These are phyloP conservation scores for Dynastes tityus DNA, from an alignment of 2,888 invertebrate species.

Conservation along the genomic window DNA sequence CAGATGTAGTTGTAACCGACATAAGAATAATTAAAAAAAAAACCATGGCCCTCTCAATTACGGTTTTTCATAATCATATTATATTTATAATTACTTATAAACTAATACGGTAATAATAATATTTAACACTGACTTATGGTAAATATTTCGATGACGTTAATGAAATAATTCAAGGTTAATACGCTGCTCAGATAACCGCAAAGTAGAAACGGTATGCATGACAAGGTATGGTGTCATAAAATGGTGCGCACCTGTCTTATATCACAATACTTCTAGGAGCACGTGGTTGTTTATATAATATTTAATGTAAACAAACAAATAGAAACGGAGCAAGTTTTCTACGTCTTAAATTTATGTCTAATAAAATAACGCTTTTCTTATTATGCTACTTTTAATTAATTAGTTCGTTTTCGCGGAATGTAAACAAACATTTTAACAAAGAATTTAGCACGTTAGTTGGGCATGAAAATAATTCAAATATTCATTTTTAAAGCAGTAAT, in stretches of 20 bases:
- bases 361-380: not conserved
- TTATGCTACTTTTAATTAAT: not conserved
- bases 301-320: conserved; percentile 1
- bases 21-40: too few species aligned
- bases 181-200: conserved; percentile 18
- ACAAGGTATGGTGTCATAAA: conserved; percentile 1
- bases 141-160: conserved; percentile 9
- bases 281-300: conserved; percentile 5
- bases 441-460: not conserved
- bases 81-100: not conserved
- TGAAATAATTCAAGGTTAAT: conserved; percentile 34
- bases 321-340: not conserved
- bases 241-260: conserved; percentile 29
- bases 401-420: not conserved
- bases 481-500: too few species aligned
- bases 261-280: conserved; percentile 11
- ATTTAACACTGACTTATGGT: not conserved
- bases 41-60: too few species aligned
- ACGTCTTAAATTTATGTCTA: not conserved
- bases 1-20: too few species aligned
- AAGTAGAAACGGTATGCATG: conserved; percentile 6
- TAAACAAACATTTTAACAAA: conserved; percentile 1
- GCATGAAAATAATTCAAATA: too few species aligned
- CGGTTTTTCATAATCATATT: not conserved
- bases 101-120: too few species aligned